Evolutionary conservation across 2,888 invertebrate species (phyloP), one percentile per base, ranked within the genome.

Genomic region (Masnerella sp.): DNA sequence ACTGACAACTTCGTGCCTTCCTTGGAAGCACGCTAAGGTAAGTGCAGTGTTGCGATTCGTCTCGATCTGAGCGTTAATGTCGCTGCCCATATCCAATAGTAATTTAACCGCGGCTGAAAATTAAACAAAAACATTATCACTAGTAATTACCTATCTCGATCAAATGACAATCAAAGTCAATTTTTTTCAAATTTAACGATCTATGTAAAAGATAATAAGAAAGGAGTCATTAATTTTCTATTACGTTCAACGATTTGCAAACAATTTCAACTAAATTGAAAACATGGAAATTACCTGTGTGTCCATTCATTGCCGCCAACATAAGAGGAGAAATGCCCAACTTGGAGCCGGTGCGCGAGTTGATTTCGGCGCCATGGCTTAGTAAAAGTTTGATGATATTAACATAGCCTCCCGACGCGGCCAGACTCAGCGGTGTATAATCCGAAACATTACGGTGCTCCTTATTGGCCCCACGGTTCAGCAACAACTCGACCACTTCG

Each of bases 271-370:
- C 25, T n/a, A 25, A 36, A 36, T 12, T 2, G 8, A 36, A 8
- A 4, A 5, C 14, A 36, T 9, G 2, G 18, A 11, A 8, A 11
- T 78, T 80, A 89, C 89, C 88, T 47, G 94, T 94, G 85, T 97
- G 96, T 0, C 99, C 99, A 90, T 99, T 99, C 99, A 99, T 99
- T 17, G 99, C 97, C 12, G 99, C 98, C 84, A 99, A 88, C 99
- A 99, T 99, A 58, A 99, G 90, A 2, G 99, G 99, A 0, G 98
- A 98, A 83, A 99, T 99, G 78, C 99, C 99, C 64, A 99, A 90
- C 89, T 99, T 98, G 77, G 97, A 97, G 45, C 98, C 98, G 51
- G 96, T 97, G 77, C 97, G 92, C 11, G 99, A 99, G 90, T 99
- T 99, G 79, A 99, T 99, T 89, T 99, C 99, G 38, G 99, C 99